A percentile compares a stretch with the other conserved stretches of the same genome.
phyloP scores from a whole-genome alignment of 2,888 invertebrate genomes.

The Prosapia bicincta region DNA sequence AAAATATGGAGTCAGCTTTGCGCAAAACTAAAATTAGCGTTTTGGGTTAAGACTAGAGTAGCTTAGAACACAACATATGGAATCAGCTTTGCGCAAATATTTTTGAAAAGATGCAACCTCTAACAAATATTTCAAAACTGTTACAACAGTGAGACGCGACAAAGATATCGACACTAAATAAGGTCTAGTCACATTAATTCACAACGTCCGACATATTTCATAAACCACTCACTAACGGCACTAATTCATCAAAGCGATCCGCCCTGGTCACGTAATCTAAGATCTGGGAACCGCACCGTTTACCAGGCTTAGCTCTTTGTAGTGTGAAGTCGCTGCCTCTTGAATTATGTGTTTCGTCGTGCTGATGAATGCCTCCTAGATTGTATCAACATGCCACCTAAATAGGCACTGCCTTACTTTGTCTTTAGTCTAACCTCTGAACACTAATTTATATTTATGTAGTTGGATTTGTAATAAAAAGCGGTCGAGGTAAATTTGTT shows the following conservation, averaged over 20 bases:
- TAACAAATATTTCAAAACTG: no score
- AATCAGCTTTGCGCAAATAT: no score
- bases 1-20: no score
- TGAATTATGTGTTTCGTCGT: background rate
- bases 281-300: background rate
- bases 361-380: constrained; percentile 22
- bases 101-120: no score
- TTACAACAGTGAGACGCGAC: no score
- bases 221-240: background rate
- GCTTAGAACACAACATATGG: no score
- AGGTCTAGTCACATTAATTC: no score
- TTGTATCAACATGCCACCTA: constrained; percentile 26
- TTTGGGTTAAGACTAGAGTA: no score
- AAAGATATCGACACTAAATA: no score
- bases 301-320: background rate
- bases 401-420: background rate
- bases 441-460: background rate
- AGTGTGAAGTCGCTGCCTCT: background rate
- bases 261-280: background rate
- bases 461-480: background rate
- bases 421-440: background rate
- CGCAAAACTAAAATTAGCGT: no score
- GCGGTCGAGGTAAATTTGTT: no score
- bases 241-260: background rate
- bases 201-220: no score